Percentiles rank a stretch among this genome's conserved stretches.
Evolutionary conservation across 1,140 invertebrate genomes (phyloP).

Genomic region (Drosophila ercepeae): DNA sequence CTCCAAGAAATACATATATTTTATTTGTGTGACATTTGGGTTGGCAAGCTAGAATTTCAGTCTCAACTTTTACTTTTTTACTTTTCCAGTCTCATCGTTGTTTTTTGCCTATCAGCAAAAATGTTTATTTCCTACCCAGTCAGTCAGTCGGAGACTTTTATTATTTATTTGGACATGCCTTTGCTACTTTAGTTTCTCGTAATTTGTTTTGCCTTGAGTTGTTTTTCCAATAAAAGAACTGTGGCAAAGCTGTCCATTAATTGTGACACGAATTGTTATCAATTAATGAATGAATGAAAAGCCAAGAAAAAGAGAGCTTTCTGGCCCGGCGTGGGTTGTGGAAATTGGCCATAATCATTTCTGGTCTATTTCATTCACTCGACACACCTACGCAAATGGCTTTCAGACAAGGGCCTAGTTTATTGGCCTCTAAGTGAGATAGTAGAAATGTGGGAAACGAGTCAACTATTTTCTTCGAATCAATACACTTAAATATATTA

Average conservation of each 20-base stretch:
- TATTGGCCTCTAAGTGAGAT: conserved; percentile 45
- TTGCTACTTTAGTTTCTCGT: conserved; percentile 22
- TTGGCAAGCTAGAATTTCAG: conserved; percentile 48
- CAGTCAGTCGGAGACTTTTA: conserved; percentile 9
- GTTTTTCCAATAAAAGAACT: conserved; percentile 41
- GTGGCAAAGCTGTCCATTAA: conserved; percentile 54
- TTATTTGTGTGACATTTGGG: conserved; percentile 78
- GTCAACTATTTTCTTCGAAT: background rate
- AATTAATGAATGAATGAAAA: conserved; percentile 60
- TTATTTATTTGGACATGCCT: conserved; percentile 50
- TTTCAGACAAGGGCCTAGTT: conserved; percentile 37
- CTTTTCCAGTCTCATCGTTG: background rate
- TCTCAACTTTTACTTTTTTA: conserved; percentile 40
- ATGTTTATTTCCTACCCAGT: conserved; percentile 21
- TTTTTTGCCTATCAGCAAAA: conserved; percentile 48
- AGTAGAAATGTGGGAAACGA: conserved; percentile 8
- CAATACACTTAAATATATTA: background rate
- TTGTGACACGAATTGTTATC: conserved; percentile 75
- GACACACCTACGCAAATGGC: conserved; percentile 65
- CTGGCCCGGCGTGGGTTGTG: conserved; percentile 46
- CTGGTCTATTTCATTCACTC: conserved; percentile 62
- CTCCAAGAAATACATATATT: conserved; percentile 65
- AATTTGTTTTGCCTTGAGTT: conserved; percentile 23
- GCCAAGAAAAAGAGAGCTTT: background rate
- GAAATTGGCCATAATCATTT: conserved; percentile 64